Conservation (phyloP, 2,113 vertebrate species). For the Tylochromis polylepis region DNA sequence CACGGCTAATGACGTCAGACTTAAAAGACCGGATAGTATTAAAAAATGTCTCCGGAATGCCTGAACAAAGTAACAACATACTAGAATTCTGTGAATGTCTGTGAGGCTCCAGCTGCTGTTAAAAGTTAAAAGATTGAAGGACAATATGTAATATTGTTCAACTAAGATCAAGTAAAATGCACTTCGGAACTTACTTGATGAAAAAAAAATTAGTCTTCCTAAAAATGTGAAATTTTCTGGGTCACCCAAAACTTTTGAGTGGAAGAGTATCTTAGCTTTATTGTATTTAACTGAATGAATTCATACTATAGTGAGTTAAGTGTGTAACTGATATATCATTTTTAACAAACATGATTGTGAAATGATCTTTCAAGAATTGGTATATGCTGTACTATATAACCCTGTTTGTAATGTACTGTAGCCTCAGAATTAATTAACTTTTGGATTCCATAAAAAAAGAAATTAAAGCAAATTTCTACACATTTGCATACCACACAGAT, state of each 20-base stretch:
- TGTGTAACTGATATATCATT: no score
- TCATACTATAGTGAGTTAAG: not conserved
- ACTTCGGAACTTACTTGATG: not conserved
- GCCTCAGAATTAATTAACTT: not conserved
- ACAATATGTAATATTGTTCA: not conserved
- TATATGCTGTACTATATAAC: no score
- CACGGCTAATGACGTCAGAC: no score
- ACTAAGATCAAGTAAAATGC: not conserved
- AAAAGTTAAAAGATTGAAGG: not conserved
- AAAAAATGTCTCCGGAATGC: not conserved
- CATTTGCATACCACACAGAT: rapidly evolving
- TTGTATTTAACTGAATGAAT: not conserved
- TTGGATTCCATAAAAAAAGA: not conserved
- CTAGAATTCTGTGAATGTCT: not conserved
- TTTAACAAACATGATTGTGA: no score
- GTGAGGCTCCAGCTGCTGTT: not conserved
- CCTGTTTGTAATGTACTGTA: not conserved
- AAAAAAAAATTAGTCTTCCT: not conserved
- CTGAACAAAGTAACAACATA: not conserved
- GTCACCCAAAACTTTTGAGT: rapidly evolving
- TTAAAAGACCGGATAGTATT: no score
- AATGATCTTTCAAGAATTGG: no score
- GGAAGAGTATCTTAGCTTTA: not conserved
- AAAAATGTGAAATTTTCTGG: not conserved
- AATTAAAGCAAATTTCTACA: not conserved